These are phyloP conservation scores for Sebastes dallii DNA, from an alignment of 2,797 vertebrate genomes.

Conservation along the genomic window DNA sequence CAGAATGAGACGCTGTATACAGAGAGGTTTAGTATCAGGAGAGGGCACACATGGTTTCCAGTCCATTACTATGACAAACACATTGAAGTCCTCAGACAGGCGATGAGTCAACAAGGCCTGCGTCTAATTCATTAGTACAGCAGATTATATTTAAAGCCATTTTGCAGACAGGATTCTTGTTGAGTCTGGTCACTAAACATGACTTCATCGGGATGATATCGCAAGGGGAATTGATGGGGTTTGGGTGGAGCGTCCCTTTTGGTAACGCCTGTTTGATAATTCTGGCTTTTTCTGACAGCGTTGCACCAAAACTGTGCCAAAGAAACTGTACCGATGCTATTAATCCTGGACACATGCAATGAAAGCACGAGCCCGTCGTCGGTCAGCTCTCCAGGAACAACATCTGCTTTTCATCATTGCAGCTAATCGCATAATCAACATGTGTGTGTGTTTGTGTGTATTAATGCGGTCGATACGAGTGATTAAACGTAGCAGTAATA, in stretches of 20 bases:
- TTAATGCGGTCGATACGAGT: constrained; percentile 30
- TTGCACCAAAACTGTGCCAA: neutral
- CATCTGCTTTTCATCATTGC: constrained; percentile 71
- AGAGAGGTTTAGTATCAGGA: neutral
- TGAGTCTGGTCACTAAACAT: constrained; percentile 42
- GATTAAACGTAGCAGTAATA: constrained; percentile 40
- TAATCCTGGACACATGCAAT: constrained; percentile 18
- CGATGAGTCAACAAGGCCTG: constrained; percentile 37
- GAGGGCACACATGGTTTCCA: constrained; percentile 35
- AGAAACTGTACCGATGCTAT: constrained; percentile 34
- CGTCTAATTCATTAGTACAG: constrained; percentile 21
- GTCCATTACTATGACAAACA: constrained; percentile 20
- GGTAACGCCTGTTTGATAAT: neutral
- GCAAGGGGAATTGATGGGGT: neutral
- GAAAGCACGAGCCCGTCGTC: neutral
- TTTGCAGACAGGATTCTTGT: neutral
- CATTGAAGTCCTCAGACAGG: neutral
- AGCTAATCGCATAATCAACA: constrained; percentile 62
- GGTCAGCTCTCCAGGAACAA: constrained; percentile 36
- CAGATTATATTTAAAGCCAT: neutral
- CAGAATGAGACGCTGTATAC: neutral
- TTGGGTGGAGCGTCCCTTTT: constrained; percentile 4
- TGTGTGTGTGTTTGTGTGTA: constrained; percentile 12
- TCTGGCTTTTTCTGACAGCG: constrained; percentile 7
- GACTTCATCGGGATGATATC: neutral